These are phyloP conservation scores for Unio pictorum DNA, from an alignment of 2,888 invertebrate genomes.

Conservation along the genomic window DNA sequence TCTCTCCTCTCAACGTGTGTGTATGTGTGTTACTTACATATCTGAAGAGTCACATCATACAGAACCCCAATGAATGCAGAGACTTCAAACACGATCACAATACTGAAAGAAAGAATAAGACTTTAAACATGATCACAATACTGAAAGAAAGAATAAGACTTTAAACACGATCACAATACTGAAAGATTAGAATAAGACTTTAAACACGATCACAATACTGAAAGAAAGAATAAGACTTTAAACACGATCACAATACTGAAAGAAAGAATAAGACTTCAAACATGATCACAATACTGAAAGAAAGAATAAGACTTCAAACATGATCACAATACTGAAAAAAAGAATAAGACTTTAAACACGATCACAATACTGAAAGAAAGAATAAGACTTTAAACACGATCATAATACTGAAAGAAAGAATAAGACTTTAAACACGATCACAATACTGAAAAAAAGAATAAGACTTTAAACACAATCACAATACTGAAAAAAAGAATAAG, in stretches of 20 bases:
- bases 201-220: no score
- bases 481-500: slow-evolving; percentile 63
- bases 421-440: neutral
- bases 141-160: no score
- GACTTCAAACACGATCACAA: slow-evolving; percentile 73
- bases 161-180: no score
- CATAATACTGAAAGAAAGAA: slow-evolving; percentile 68
- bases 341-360: neutral
- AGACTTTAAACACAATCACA: slow-evolving; percentile 73
- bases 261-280: slow-evolving; percentile 4
- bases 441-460: no score
- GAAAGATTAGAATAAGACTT: no score
- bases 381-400: slow-evolving; percentile 72
- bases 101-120: slow-evolving; percentile 57
- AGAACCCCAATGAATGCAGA: slow-evolving; percentile 70
- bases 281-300: no score
- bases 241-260: no score
- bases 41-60: slow-evolving; percentile 65
- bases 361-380: no score
- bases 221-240: no score
- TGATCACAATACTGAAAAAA: slow-evolving; percentile 71
- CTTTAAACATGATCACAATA: no score
- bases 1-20: no score
- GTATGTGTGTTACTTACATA: slow-evolving; percentile 53
- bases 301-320: slow-evolving; percentile 71